A percentile compares a stretch with the other conserved stretches of the same genome.
phyloP scores from a whole-genome alignment of 2,797 vertebrate genomes.

The Chelon auratus region DNA sequence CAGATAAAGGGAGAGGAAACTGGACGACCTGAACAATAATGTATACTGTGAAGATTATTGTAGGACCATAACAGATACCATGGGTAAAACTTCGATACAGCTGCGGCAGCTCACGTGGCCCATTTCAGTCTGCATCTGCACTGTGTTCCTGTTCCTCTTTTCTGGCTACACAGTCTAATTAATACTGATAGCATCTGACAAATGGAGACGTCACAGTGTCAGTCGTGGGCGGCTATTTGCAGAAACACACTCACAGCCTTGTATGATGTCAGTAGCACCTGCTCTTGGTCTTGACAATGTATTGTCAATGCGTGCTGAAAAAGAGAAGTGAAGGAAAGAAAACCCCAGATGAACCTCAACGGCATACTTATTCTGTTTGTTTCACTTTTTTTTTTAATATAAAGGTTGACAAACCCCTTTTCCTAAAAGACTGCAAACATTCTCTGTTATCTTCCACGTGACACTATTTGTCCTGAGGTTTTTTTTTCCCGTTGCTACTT shows the following conservation, averaged over 20 bases:
- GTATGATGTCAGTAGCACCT: constrained; percentile 52
- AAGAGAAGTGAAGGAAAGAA: constrained; percentile 11
- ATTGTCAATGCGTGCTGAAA: constrained; percentile 3
- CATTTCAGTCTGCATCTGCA: constrained; percentile 16
- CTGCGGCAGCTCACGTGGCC: constrained; percentile 7
- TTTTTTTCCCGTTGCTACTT: constrained; percentile 17
- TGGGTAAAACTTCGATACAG: constrained; percentile 1
- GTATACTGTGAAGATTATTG: background rate
- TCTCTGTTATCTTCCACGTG: background rate
- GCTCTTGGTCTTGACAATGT: constrained; percentile 32
- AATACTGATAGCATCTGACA: constrained; percentile 67
- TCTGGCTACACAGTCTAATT: constrained; percentile 55
- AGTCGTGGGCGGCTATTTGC: constrained; percentile 55
- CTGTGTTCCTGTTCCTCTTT: constrained; percentile 35
- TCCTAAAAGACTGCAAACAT: constrained; percentile 7
- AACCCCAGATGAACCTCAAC: background rate
- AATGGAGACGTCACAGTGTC: constrained; percentile 63
- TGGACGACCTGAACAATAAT: background rate
- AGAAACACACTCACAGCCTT: constrained; percentile 29
- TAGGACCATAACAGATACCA: constrained; percentile 6
- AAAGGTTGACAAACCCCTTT: background rate
- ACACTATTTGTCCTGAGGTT: background rate
- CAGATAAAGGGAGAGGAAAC: background rate
- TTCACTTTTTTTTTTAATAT: background rate
- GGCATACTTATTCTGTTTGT: background rate